Evolutionary conservation across 1,140 invertebrate species (phyloP).

Genomic region (Samia ricini): DNA sequence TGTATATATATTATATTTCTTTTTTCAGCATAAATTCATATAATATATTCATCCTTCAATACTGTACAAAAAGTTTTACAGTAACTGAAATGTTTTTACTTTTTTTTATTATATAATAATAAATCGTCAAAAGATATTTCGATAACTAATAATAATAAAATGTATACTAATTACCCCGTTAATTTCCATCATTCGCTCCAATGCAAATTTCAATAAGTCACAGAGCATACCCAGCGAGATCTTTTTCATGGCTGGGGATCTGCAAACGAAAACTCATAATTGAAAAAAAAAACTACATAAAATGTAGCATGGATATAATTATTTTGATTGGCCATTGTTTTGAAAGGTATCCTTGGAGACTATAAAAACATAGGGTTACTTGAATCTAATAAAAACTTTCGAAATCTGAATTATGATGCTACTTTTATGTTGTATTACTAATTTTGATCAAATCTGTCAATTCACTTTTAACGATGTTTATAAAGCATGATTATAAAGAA

Average conservation of each 20-base stretch:
- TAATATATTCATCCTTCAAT: not conserved
- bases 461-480: too few relatives aligned
- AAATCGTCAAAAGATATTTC: not conserved
- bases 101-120: not conserved
- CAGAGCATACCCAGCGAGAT: conserved; percentile 85
- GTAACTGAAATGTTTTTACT: too few relatives aligned
- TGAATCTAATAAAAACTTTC: too few relatives aligned
- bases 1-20: not conserved
- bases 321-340: too few relatives aligned
- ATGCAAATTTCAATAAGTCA: conserved; percentile 85
- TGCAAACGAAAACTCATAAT: conserved; percentile 46
- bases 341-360: too few relatives aligned
- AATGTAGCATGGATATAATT: too few relatives aligned
- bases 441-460: too few relatives aligned
- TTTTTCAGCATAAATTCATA: too few relatives aligned
- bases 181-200: conserved; percentile 85
- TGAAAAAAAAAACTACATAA: not conserved
- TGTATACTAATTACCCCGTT: conserved; percentile 80
- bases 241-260: conserved; percentile 85
- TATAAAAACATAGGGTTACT: too few relatives aligned
- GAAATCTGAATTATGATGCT: too few relatives aligned
- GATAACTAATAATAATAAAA: not conserved
- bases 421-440: too few relatives aligned
- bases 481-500: too few relatives aligned
- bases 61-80: not conserved